Evolutionary conservation across 2,888 invertebrate species (phyloP), one percentile per base, ranked within the genome.

Genomic region (Dolichomitus sp.): DNA sequence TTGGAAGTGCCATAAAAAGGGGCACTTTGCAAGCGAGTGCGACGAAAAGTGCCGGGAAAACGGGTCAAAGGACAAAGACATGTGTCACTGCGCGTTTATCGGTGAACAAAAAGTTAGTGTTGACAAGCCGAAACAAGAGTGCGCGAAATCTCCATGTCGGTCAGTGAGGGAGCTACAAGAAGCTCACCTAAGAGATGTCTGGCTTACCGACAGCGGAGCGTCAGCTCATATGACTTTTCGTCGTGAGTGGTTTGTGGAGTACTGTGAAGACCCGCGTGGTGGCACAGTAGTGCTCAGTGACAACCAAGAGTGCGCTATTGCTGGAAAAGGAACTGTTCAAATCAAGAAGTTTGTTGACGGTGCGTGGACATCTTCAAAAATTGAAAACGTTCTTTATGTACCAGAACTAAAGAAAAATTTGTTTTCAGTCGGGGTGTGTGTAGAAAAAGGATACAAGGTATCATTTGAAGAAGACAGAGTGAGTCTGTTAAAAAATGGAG

Each of bases 401-500:
- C 78, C 78, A 14, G 68, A 75, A 23, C 19, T 84, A 30, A 77
- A 80, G 57, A 68, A 70, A 65, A 86, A 86, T 52, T 54, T 83
- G 30, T 80, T 86, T 12, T 87, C 84, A 5, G 83, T 86, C 1
- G 74, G 81, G 14, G 80, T 59, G 69, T 65, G 75, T 50, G 85
- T 75, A 69, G 73, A 83, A 76, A 85, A 75, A 52, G 75, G 63
- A n/a, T n/a, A n/a, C n/a, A n/a, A n/a, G n/a, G n/a, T n/a, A n/a
- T n/a, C n/a, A n/a, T n/a, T n/a, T n/a, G n/a, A n/a, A n/a, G n/a
- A n/a, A n/a, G n/a, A n/a, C n/a, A n/a, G n/a, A n/a, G n/a, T n/a
- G n/a, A n/a, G n/a, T n/a, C n/a, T n/a, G n/a, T n/a, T n/a, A n/a
- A n/a, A n/a, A n/a, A n/a, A n/a, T n/a, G n/a, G n/a, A n/a, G n/a